These are phyloP conservation scores for Hemithea aestivaria DNA, from an alignment of 2,888 invertebrate species.

Conservation along the genomic window DNA sequence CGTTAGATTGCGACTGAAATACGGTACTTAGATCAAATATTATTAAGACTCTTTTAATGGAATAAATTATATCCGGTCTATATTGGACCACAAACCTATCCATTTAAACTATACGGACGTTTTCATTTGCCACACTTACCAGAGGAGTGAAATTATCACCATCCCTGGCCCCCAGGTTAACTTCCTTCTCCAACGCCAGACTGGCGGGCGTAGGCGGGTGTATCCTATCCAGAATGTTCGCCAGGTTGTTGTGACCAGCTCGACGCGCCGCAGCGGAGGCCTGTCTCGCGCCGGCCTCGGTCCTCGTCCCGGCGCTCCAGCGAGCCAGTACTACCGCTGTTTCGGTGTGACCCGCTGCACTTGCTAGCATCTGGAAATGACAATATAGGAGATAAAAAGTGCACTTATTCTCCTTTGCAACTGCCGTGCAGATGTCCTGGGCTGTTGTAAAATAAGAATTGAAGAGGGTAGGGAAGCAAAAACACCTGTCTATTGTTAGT, in stretches of 20 bases:
- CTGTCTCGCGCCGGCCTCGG: slow-evolving; percentile 58
- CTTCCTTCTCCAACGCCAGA: slow-evolving; percentile 91
- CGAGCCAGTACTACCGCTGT: slow-evolving; percentile 92
- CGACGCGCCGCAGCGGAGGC: slow-evolving; percentile 57
- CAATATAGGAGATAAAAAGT: background rate
- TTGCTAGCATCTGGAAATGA: slow-evolving; percentile 89
- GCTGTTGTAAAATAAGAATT: no score
- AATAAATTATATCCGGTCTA: no score
- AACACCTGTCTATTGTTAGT: no score
- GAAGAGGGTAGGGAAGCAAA: no score
- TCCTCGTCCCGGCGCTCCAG: slow-evolving; percentile 83
- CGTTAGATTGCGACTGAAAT: no score
- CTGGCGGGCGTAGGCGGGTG: slow-evolving; percentile 84
- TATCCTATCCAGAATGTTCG: slow-evolving; percentile 86
- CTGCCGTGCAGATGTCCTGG: no score
- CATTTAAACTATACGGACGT: no score
- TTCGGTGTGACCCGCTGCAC: slow-evolving; percentile 91
- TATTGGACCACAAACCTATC: no score
- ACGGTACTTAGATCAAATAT: no score
- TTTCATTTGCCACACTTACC: slow-evolving; percentile 82
- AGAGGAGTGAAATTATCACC: slow-evolving; percentile 94
- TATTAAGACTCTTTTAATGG: no score
- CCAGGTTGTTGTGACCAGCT: slow-evolving; percentile 82
- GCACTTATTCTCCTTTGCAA: no score
- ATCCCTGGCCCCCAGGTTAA: slow-evolving; percentile 94